Percentiles rank a stretch among this genome's conserved stretches.
Conservation (phyloP, 2,113 vertebrate species). For the Platichthys flesus region DNA sequence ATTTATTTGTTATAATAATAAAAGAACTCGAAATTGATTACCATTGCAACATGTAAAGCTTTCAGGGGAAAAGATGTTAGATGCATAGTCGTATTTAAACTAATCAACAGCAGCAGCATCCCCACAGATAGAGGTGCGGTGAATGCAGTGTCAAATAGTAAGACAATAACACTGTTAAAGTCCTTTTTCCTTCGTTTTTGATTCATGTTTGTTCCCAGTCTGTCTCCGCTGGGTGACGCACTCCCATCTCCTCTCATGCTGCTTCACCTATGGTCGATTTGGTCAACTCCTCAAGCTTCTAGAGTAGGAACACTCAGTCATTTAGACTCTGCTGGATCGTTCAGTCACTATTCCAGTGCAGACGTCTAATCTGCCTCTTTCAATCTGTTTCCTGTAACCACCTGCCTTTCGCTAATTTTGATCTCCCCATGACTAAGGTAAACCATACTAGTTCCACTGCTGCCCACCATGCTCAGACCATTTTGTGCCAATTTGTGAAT, state of each 20-base stretch:
- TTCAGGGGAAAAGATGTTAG: too few species aligned
- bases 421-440: not conserved
- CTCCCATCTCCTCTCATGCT: not conserved
- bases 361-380: not conserved
- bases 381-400: not conserved
- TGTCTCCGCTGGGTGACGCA: not conserved
- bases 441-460: not conserved
- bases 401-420: not conserved
- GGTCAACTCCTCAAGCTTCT: not conserved
- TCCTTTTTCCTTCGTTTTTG: too few species aligned
- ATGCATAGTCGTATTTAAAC: too few species aligned
- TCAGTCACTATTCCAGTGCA: not conserved
- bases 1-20: too few species aligned
- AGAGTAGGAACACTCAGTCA: not conserved
- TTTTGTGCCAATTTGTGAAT: not conserved
- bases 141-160: too few species aligned
- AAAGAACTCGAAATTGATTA: too few species aligned
- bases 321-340: not conserved
- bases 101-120: too few species aligned
- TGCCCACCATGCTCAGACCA: not conserved
- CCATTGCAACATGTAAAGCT: too few species aligned
- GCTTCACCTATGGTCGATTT: not conserved
- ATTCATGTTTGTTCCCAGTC: too few species aligned
- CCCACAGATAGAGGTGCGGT: too few species aligned
- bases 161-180: too few species aligned